These are phyloP conservation scores for Hystrix brachyura DNA, from an alignment of 2,113 vertebrate species.

Conservation along the genomic window DNA sequence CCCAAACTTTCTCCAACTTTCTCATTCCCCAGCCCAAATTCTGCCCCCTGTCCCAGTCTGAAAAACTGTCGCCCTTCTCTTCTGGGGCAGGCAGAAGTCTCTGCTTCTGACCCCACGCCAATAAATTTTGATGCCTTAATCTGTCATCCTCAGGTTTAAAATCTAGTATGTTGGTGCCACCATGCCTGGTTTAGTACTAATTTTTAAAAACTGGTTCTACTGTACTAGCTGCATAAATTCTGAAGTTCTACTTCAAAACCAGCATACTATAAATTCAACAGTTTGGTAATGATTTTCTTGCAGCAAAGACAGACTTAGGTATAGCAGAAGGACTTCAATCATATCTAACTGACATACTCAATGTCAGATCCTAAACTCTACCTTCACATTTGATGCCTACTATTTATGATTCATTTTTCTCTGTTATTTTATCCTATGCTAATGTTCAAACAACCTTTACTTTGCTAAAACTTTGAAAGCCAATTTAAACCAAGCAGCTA, in stretches of 20 bases:
- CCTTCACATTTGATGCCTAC: neutral
- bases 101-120: neutral
- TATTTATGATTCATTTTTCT: conserved; percentile 1
- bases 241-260: conserved; percentile 49
- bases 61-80: neutral
- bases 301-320: neutral
- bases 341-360: neutral
- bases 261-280: conserved; percentile 19
- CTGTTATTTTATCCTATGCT: conserved; percentile 36
- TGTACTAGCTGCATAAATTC: conserved; percentile 11
- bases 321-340: neutral
- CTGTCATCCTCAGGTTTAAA: neutral
- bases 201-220: neutral
- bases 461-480: conserved; percentile 53
- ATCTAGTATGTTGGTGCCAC: neutral
- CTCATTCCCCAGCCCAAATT: neutral
- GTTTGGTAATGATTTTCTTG: conserved; percentile 23
- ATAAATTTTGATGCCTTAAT: neutral
- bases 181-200: neutral
- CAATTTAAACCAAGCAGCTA: conserved; percentile 41
- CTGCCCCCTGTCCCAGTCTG: neutral
- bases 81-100: neutral
- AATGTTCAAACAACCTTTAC: neutral
- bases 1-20: neutral
- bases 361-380: neutral